A percentile compares a stretch with the other conserved stretches of the same genome.
phyloP scores from a whole-genome alignment of 2,888 invertebrate genomes.

The Lampropteryx suffumata region DNA sequence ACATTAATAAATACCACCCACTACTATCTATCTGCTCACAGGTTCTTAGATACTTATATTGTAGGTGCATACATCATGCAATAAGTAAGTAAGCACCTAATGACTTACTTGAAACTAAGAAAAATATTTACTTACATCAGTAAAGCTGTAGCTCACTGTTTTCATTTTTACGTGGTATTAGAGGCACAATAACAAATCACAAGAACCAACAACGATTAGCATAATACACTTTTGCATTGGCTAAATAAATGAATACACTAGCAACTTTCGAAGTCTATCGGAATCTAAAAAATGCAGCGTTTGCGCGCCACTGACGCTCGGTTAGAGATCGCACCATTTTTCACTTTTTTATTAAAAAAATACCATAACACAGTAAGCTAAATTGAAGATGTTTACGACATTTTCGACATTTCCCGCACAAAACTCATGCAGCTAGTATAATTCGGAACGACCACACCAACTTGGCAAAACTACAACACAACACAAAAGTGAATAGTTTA shows the following conservation, averaged over 20 bases:
- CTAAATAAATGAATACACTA: conserved; percentile 36
- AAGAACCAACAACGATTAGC: conserved; percentile 36
- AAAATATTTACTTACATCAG: conserved; percentile 51
- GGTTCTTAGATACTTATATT: no score
- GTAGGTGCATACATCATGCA: no score
- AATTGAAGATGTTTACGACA: conserved; percentile 45
- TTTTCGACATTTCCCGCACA: conserved; percentile 53
- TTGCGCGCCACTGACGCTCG: conserved; percentile 53
- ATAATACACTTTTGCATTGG: conserved; percentile 47
- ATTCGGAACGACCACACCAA: conserved; percentile 61
- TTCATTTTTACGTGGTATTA: conserved; percentile 50
- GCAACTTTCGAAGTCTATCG: conserved; percentile 64
- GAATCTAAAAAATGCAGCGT: conserved; percentile 52
- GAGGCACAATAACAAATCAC: conserved; percentile 38
- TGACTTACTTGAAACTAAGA: no score
- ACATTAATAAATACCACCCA: conserved; percentile 3
- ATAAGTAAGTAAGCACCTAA: no score
- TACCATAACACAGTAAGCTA: conserved; percentile 37
- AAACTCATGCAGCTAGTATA: conserved; percentile 54
- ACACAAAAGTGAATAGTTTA: conserved; percentile 70
- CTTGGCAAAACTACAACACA: conserved; percentile 67
- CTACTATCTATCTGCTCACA: no score
- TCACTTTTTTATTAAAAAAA: conserved; percentile 41
- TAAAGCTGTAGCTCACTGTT: conserved; percentile 38
- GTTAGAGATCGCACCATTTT: conserved; percentile 49